These are phyloP conservation scores for Trematomus bernacchii DNA, from an alignment of 2,797 vertebrate genomes.

Conservation along the genomic window DNA sequence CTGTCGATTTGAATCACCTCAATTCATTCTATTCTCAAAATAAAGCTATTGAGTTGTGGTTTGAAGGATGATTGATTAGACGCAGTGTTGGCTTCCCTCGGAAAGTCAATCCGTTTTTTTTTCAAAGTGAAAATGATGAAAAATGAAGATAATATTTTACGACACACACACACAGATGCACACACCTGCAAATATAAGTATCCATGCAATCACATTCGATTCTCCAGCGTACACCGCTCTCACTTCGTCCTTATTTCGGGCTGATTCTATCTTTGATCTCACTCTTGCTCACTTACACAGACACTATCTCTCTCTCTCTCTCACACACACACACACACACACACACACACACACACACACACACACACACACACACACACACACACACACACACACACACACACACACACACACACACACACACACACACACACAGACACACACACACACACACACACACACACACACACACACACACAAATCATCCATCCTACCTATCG, in stretches of 20 bases:
- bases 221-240: constrained; percentile 20
- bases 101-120: constrained; percentile 24
- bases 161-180: not conserved
- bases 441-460: constrained; percentile 4
- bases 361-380: not conserved
- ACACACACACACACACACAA: constrained; percentile 12
- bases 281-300: not conserved
- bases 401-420: constrained; percentile 13
- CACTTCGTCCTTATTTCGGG: constrained; percentile 10
- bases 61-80: constrained; percentile 45
- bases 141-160: constrained; percentile 40
- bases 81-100: constrained; percentile 13
- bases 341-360: constrained; percentile 11
- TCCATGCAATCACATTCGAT: constrained; percentile 39
- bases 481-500: constrained; percentile 51
- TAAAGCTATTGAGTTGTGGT: constrained; percentile 22
- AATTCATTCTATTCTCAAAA: constrained; percentile 22
- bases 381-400: constrained; percentile 8
- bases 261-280: constrained; percentile 12
- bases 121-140: constrained; percentile 40
- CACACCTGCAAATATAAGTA: constrained; percentile 10
- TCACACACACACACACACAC: constrained; percentile 11
- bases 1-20: constrained; percentile 31
- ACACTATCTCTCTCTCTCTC: not conserved
- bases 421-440: constrained; percentile 14